These are phyloP conservation scores for Cosmorhoe ocellata DNA, from an alignment of 2,888 invertebrate genomes.

Conservation along the genomic window DNA sequence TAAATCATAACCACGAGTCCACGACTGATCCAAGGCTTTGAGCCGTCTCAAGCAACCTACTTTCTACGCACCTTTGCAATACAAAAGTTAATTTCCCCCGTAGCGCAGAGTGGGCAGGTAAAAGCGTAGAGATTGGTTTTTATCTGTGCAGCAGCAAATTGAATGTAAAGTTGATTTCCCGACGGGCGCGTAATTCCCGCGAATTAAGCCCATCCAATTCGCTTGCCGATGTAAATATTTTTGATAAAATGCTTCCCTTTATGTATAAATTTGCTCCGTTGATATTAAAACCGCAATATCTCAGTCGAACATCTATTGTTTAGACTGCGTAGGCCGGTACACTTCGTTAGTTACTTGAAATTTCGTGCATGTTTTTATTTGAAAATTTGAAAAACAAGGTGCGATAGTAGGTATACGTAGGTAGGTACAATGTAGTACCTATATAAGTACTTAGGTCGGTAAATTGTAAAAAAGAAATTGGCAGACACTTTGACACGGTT, in stretches of 20 bases:
- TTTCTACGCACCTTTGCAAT: conserved; percentile 5
- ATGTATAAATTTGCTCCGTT: conserved; percentile 41
- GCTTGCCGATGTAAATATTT: conserved; percentile 78
- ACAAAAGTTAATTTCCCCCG: conserved; percentile 29
- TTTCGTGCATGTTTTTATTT: no score
- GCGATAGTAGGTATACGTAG: no score
- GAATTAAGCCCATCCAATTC: conserved; percentile 55
- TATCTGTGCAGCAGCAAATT: conserved; percentile 75
- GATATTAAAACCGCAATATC: neutral
- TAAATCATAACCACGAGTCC: no score
- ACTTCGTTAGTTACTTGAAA: no score
- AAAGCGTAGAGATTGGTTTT: conserved; percentile 75
- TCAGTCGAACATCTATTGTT: neutral
- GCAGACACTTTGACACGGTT: no score
- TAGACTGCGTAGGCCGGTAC: no score
- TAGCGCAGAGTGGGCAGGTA: conserved; percentile 44
- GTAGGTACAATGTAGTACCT: no score
- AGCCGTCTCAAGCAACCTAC: no score
- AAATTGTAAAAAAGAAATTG: no score
- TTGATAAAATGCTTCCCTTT: conserved; percentile 68
- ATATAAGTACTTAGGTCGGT: no score
- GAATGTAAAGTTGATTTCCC: conserved; percentile 82
- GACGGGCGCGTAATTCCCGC: conserved; percentile 49
- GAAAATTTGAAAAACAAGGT: no score
- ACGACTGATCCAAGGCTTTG: no score